Base-by-base conservation (phyloP, 64 coral and sea anemone genomes). In the Hydrozoanthus tunicans region DNA sequence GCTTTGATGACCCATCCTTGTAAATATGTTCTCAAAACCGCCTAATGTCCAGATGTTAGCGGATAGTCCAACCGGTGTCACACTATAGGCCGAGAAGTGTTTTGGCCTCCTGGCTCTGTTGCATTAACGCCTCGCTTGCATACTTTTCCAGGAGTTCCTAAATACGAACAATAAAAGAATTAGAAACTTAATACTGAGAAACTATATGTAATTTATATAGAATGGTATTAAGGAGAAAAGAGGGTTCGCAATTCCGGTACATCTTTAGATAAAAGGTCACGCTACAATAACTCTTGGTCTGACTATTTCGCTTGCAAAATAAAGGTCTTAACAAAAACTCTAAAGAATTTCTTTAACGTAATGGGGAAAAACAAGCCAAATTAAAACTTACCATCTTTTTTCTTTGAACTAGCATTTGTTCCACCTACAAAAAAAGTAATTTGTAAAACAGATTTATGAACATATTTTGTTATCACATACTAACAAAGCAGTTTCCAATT, bases 131-230 rank as follows among this genome's bases (percentile, higher is more conserved):
- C 57, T 98, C 96, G 43, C 96, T 98, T 59, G 96, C 92, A 79
- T 98, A 98, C 57, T 98, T 98, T 51, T 98, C 96, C 14, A 98
- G 94, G 43, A 98, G 77, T 90, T 98, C 96, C 96, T 98, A 64
- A 61, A 80, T 65, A 76, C 2, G 79, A 25, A 64, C 64, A 53
- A 17, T 51, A 3, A 70, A 14, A 5, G 7, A 17, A 9, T 53
- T 9, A 58, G 53, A 26, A 76, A 76, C 51, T 76, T 12, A 25
- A 43, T 43, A 2, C 2, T 43, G 2, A 43, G 32, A 43, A 43
- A 43, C 32, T 43, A 43, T 43, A 43, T 43, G 0, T 43, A 43
- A 43, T 2, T 43, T 43, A 43, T 43, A 1, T 43, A 43, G 32
- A 43, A 43, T 43, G 32, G 32, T 43, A 43, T 43, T 43, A 43